phyloP scores from a whole-genome alignment of 2,113 vertebrate genomes.

The Microcebus jonahi region DNA sequence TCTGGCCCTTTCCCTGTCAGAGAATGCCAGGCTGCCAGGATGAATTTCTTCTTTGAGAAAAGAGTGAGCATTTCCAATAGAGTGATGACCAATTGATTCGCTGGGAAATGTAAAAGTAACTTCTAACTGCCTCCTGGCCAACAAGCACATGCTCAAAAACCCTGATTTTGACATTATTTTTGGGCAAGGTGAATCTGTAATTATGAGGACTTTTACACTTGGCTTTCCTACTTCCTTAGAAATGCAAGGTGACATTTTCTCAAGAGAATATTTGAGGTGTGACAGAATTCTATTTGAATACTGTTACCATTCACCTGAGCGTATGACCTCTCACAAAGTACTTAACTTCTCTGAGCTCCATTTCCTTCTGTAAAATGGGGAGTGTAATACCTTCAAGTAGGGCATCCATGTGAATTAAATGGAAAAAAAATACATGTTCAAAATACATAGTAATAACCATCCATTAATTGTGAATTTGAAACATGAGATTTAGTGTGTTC shows the following conservation, averaged over 20 bases:
- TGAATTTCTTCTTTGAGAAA: slow-evolving; percentile 11
- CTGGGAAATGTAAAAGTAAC: background rate
- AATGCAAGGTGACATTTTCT: slow-evolving; percentile 10
- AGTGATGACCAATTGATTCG: background rate
- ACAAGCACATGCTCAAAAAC: background rate
- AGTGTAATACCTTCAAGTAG: background rate
- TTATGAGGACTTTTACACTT: background rate
- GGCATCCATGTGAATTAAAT: background rate
- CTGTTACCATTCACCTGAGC: background rate
- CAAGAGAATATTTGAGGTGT: background rate
- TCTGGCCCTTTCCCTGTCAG: slow-evolving; percentile 4
- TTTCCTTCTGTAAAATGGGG: background rate
- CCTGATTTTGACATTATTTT: background rate
- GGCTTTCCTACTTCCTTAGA: background rate
- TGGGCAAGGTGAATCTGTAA: background rate
- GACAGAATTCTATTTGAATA: background rate
- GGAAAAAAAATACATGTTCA: background rate
- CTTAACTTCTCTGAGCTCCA: background rate
- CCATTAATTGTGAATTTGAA: background rate
- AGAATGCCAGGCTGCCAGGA: slow-evolving; percentile 43
- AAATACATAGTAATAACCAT: background rate
- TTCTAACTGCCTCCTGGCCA: slow-evolving; percentile 24
- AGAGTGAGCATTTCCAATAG: background rate
- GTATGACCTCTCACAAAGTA: background rate
- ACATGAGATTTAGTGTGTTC: background rate